phyloP scores from a whole-genome alignment of 2,888 invertebrate species.

The Catocala nupta region DNA sequence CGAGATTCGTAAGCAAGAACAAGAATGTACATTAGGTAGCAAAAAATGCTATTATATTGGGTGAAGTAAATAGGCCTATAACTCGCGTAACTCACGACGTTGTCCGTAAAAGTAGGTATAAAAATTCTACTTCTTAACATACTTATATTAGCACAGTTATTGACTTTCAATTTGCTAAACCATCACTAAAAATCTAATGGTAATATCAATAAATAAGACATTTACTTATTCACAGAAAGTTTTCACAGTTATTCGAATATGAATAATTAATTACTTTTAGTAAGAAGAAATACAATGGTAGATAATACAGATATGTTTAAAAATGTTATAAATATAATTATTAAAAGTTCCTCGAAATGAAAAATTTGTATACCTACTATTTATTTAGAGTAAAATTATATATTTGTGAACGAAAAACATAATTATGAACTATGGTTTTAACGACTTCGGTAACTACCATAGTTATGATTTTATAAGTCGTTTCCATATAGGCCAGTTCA shows the following conservation, averaged over 20 bases:
- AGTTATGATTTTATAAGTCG: too few relatives aligned
- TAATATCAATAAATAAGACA: neutral
- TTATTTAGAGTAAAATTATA: neutral
- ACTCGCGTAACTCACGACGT: conserved; percentile 16
- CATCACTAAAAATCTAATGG: conserved; percentile 15
- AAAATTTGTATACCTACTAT: conserved; percentile 3
- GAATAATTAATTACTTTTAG: neutral
- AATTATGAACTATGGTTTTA: too few relatives aligned
- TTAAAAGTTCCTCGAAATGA: neutral
- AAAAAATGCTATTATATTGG: conserved; percentile 11
- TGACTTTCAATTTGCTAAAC: conserved; percentile 23
- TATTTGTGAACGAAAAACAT: too few relatives aligned
- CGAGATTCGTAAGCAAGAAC: conserved; percentile 27
- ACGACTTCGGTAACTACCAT: too few relatives aligned
- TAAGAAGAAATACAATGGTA: neutral
- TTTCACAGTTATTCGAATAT: too few relatives aligned
- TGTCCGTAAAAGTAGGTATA: conserved; percentile 46
- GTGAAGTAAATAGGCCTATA: conserved; percentile 40
- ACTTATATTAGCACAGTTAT: conserved; percentile 26
- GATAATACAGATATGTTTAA: conserved; percentile 1
- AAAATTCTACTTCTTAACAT: conserved; percentile 47
- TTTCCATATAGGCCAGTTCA: conserved; percentile 21
- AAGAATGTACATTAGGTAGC: conserved; percentile 9
- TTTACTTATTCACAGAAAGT: too few relatives aligned
- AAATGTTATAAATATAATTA: neutral